phyloP scores from a whole-genome alignment of 1,140 invertebrate genomes.

The Mamestra configurata region DNA sequence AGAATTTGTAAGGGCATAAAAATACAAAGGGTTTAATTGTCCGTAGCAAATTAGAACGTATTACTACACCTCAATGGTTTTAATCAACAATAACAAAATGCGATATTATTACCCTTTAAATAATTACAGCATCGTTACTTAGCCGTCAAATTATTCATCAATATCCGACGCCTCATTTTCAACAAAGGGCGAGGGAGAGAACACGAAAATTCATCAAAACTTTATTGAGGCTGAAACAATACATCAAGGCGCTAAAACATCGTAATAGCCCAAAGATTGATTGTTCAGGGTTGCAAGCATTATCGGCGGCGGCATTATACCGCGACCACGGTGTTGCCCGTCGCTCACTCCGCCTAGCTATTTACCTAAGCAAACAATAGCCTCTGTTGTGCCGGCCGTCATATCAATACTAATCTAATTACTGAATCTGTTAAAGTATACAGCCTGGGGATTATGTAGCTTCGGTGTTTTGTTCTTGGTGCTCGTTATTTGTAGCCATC shows the following conservation, averaged over 20 bases:
- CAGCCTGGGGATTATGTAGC: slow-evolving; percentile 9
- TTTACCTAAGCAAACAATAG: slow-evolving; percentile 74
- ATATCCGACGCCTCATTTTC: slow-evolving; percentile 80
- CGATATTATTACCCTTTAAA: slow-evolving; percentile 69
- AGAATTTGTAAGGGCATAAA: background rate
- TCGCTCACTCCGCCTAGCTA: slow-evolving; percentile 50
- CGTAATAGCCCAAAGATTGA: slow-evolving; percentile 86
- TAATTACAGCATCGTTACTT: slow-evolving; percentile 79
- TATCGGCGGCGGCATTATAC: slow-evolving; percentile 79
- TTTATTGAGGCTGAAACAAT: slow-evolving; percentile 87
- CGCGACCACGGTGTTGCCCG: slow-evolving; percentile 37
- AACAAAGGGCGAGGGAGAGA: slow-evolving; percentile 81
- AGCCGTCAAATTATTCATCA: slow-evolving; percentile 83
- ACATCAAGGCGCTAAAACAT: slow-evolving; percentile 87
- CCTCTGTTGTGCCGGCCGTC: slow-evolving; percentile 54
- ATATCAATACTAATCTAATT: slow-evolving; percentile 76
- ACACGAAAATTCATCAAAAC: slow-evolving; percentile 87
- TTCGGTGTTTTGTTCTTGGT: background rate
- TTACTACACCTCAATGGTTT: slow-evolving; percentile 29
- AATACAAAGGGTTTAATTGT: background rate
- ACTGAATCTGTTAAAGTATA: slow-evolving; percentile 54
- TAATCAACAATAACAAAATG: slow-evolving; percentile 56
- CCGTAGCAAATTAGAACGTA: background rate
- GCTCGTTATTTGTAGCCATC: background rate
- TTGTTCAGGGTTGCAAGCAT: slow-evolving; percentile 81